Evolutionary conservation across 2,888 invertebrate species (phyloP), one percentile per base, ranked within the genome.

Genomic region (Drosophila nr. medialis): DNA sequence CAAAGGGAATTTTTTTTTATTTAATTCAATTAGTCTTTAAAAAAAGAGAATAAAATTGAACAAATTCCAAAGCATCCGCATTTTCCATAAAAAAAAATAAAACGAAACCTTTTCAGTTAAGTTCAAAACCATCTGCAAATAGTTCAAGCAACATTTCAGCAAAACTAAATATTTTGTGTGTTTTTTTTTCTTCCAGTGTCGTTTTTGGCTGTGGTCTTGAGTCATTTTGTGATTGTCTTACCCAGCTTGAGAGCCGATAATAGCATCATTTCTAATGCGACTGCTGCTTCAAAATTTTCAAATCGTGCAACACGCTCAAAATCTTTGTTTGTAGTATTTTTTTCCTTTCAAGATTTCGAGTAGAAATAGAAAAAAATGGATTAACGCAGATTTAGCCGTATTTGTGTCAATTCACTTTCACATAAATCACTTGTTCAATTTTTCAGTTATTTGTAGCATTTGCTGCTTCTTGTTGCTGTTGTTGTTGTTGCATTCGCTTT

Each of bases 181-280:
- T 11, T 4, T 42, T 32, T 62, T 30, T 60, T 34, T 36, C 21
- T 24, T 45, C 8, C 27, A 36, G 27, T 54, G 36, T 13, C 10
- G 6, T 13, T 18, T 69, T 73, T 59, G 45, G 34, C 13, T 34
- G 29, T 30, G 11, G 55, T 54, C 69, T 15, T 48, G 34, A 55
- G 32, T 64, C 60, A 58, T 72, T n/a, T 50, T 54, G 3, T 38
- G 30, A 27, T 29, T 2, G 54, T 48, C 91, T 82, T 93, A 93
- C 93, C 92, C 92, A 92, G 90, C 91, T 93, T 92, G 75, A 93
- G 84, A 73, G 93, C 92, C 80, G 93, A 93, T 89, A 93, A 85
- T 72, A 93, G 92, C 93, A 93, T 93, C 93, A 93, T 93, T 84
- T 90, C 89, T 55, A 65, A 71, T 62, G 66, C 66, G 58, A 50